phyloP scores from a whole-genome alignment of 2,888 invertebrate species.

The Tubulanus polymorphus region DNA sequence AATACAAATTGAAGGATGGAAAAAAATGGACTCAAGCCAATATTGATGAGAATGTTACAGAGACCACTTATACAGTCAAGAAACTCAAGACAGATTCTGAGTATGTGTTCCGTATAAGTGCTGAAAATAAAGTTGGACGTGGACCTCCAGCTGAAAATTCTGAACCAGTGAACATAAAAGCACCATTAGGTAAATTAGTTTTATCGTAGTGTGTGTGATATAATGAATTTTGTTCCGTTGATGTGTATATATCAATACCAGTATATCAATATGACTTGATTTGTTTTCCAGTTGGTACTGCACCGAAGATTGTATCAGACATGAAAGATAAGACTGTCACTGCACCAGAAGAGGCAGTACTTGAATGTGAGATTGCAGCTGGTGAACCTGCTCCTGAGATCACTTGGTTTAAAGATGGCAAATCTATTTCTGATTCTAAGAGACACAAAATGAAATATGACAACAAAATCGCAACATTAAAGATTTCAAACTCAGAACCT shows the following conservation, averaged over 20 bases:
- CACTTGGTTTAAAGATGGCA: constrained; percentile 46
- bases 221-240: too few species aligned
- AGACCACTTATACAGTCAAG: constrained; percentile 35
- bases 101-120: constrained; percentile 81
- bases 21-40: constrained; percentile 76
- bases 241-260: too few species aligned
- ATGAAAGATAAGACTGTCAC: constrained; percentile 41
- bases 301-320: constrained; percentile 42
- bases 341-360: constrained; percentile 34
- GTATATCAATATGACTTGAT: too few species aligned
- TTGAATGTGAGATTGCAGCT: constrained; percentile 44
- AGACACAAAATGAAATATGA: constrained; percentile 18
- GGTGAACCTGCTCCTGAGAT: constrained; percentile 46
- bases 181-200: constrained; percentile 39
- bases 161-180: constrained; percentile 34
- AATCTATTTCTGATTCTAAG: constrained; percentile 17
- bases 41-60: constrained; percentile 53
- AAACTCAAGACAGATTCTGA: constrained; percentile 63
- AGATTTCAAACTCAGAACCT: background rate
- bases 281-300: constrained; percentile 36
- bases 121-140: constrained; percentile 83
- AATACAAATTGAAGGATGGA: constrained; percentile 85
- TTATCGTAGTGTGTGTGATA: too few species aligned
- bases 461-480: background rate
- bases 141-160: constrained; percentile 27